A percentile compares a stretch with the other conserved stretches of the same genome.
These are phyloP conservation scores for Drosophila hamatofila DNA, from an alignment of 2,888 invertebrate genomes.

Conservation along the genomic window DNA sequence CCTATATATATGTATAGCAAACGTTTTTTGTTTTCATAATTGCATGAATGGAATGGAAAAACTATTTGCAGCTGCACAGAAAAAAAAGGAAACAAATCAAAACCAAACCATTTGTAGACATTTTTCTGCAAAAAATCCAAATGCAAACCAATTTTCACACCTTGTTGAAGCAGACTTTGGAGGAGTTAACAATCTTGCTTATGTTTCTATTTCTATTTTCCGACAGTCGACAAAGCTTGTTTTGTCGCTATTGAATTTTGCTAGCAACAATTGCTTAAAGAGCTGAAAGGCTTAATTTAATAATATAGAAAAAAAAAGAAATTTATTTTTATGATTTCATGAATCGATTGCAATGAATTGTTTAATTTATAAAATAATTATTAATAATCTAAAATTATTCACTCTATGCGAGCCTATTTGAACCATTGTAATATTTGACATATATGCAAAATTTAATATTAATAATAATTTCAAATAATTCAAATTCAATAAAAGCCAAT, in stretches of 20 bases:
- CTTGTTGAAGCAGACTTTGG: background rate
- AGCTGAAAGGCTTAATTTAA: background rate
- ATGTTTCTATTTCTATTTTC: background rate
- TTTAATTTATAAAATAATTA: too few species aligned
- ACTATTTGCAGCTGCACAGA: constrained; percentile 39
- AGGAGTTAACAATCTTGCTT: constrained; percentile 7
- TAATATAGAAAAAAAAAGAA: background rate
- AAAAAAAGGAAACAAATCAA: background rate
- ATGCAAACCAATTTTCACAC: constrained; percentile 15
- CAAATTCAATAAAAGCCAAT: too few species aligned
- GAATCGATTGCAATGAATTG: background rate
- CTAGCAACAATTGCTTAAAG: background rate
- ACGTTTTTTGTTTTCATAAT: constrained; percentile 6
- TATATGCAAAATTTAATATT: background rate
- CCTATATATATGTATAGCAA: constrained; percentile 7
- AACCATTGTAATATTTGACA: too few species aligned
- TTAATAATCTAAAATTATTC: background rate
- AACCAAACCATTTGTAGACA: constrained; percentile 20
- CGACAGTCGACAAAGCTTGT: background rate
- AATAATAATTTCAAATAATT: background rate
- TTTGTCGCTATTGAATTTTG: background rate
- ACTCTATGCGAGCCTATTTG: background rate
- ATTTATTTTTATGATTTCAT: background rate
- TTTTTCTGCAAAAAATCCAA: constrained; percentile 17
- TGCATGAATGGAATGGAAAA: constrained; percentile 20